Base-by-base conservation (phyloP, 92 coral and sea anemone genomes). In the Phenganax stokvisi region DNA sequence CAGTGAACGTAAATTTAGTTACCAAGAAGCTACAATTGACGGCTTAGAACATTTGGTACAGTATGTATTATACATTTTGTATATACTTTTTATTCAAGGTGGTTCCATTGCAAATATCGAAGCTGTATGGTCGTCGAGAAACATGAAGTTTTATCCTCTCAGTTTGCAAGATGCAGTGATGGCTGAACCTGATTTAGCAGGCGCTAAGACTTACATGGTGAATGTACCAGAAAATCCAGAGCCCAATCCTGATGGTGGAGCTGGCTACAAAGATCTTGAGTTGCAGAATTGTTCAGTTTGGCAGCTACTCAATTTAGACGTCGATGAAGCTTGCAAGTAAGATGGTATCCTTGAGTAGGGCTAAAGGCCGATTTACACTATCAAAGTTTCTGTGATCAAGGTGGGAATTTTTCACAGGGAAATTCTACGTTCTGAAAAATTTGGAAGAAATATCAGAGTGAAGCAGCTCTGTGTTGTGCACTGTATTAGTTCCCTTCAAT, bases 21-120 rank as follows among this genome's bases (percentile, higher is more conserved):
- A 20, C 25, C 25, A 20, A 20, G 25, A 20, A 20, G 25, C 25
- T 20, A 20, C 25, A 20, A 20, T 20, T 20, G 25, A 20, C 25
- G 25, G 25, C 25, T 20, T 20, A 20, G 25, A 20, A 20, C 25
- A 20, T 20, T 17, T 67, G 2, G 10, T 59, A 12, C 57, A 82
- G 89, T 0, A 85, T 84, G n/a, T 70, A 88, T 37, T 37, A 37
- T 1, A 37, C 5, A 37, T 37, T 37, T 37, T 37, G 47, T 37
- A 37, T 5, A 9, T 68, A 6, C 11, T 61, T 61, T 55, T 82
- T 92, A 0, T 85, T 28, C 69, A 88, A 15, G 93, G 97, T 15
- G 97, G 97, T 6, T 58, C 92, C 10, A 84, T 88, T 8, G 97
- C 97, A 13, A 93, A 93, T 85, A 93, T 93, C 72, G 97, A 93